These are phyloP conservation scores for Brachyrhaphis roseni DNA, from an alignment of 2,797 vertebrate species.

Conservation along the genomic window DNA sequence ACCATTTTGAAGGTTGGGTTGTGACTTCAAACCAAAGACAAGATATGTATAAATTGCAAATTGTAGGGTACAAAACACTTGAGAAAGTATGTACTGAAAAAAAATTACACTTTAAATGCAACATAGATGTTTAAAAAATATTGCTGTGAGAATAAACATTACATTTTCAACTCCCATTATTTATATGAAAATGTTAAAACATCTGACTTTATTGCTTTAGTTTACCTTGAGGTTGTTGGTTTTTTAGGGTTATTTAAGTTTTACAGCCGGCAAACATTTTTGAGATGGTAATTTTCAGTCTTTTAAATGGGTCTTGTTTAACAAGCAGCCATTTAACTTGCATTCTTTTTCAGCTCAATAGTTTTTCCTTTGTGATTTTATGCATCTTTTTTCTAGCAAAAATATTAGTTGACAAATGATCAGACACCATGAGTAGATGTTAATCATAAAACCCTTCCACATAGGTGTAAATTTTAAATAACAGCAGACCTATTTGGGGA, in stretches of 20 bases:
- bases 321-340: slow-evolving; percentile 12
- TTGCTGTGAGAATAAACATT: too few relatives aligned
- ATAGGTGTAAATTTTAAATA: not conserved
- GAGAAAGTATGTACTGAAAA: not conserved
- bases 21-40: not conserved
- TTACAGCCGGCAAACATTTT: not conserved
- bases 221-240: not conserved
- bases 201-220: not conserved
- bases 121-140: not conserved
- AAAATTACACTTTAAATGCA: not conserved
- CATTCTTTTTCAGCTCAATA: slow-evolving; percentile 9
- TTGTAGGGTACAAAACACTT: not conserved
- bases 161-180: too few relatives aligned
- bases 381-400: not conserved
- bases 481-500: not conserved
- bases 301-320: not conserved
- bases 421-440: slow-evolving; percentile 1
- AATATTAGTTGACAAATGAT: not conserved
- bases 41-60: not conserved
- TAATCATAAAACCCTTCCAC: not conserved
- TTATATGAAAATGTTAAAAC: not conserved
- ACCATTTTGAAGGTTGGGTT: not conserved
- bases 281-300: not conserved
- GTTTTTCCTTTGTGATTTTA: not conserved
- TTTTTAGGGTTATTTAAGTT: not conserved